phyloP scores from a whole-genome alignment of 2,113 vertebrate genomes.

The Rissa tridactyla region DNA sequence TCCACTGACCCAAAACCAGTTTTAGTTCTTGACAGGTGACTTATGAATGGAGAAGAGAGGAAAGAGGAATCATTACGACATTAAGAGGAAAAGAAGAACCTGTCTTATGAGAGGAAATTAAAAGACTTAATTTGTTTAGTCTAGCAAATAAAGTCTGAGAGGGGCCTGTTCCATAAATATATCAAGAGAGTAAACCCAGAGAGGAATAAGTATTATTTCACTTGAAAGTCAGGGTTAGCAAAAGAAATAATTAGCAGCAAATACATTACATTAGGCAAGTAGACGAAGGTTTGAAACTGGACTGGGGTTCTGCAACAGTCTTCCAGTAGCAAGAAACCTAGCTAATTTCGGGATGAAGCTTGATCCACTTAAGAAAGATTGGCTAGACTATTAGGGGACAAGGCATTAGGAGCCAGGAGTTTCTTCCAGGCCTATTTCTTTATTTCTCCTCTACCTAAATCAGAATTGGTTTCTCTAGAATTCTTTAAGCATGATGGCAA shows the following conservation, averaged over 20 bases:
- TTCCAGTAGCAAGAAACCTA: constrained; percentile 8
- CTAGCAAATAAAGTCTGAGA: not conserved
- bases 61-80: not conserved
- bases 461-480: not conserved
- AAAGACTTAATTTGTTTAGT: constrained; percentile 2
- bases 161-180: not conserved
- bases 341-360: not conserved
- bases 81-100: not conserved
- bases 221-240: not conserved
- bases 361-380: not conserved
- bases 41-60: not conserved
- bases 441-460: not conserved
- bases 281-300: not conserved
- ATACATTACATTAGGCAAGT: not conserved
- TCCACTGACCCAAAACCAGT: not conserved
- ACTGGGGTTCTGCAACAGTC: not conserved
- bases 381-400: not conserved
- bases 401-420: not conserved
- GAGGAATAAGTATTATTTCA: not conserved
- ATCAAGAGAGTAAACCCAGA: not conserved
- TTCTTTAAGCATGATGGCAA: not conserved
- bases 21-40: not conserved
- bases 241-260: constrained; percentile 8
- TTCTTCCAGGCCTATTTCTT: not conserved
- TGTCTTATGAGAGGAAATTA: not conserved